Percentiles rank a stretch among this genome's conserved stretches.
phyloP scores from a whole-genome alignment of 2,888 invertebrate genomes.

The Cantharis flavilabris region DNA sequence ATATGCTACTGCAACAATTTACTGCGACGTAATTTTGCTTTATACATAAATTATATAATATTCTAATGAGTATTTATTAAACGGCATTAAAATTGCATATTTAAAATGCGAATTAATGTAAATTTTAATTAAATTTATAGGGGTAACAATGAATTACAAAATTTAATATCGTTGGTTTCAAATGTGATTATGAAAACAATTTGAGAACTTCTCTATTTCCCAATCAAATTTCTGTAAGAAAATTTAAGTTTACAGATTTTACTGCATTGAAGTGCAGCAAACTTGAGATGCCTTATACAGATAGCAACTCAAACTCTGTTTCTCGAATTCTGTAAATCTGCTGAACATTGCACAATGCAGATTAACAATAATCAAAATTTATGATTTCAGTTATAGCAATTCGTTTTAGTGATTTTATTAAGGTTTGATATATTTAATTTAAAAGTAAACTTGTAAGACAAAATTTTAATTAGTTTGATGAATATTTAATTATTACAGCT shows the following conservation, averaged over 20 bases:
- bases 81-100: not conserved
- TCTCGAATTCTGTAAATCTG: not conserved
- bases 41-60: not conserved
- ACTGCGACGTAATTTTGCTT: not conserved
- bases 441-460: not conserved
- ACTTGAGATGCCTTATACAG: not conserved
- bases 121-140: not conserved
- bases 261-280: not conserved
- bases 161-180: not conserved
- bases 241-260: not conserved
- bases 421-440: no score
- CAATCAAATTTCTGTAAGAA: not conserved
- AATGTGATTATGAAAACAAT: not conserved
- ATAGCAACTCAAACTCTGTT: not conserved
- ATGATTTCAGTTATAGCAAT: not conserved
- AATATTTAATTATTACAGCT: no score
- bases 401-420: not conserved
- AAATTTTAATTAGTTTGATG: not conserved
- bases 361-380: not conserved
- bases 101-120: not conserved
- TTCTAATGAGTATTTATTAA: not conserved
- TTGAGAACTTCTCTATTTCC: not conserved
- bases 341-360: not conserved
- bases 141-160: not conserved
- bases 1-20: not conserved